Base-by-base conservation (phyloP, 2,888 invertebrate species). In the Tachina fera region DNA sequence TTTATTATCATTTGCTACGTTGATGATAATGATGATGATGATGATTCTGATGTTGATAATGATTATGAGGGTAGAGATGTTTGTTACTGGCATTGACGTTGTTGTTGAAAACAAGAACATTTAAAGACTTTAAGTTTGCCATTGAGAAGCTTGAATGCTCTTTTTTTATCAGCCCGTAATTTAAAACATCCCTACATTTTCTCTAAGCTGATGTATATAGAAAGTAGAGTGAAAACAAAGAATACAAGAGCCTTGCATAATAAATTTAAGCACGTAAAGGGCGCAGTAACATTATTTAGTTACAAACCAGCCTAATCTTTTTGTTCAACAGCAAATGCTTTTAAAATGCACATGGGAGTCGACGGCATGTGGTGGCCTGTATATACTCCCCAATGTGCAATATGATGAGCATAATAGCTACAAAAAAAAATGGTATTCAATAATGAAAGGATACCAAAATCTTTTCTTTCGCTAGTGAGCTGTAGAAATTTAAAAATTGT, bases 201-300 rank as follows among this genome's bases (percentile, higher is more conserved):
- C 71, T 63, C 19, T 45, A 56, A 47, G 63, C 58, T 65, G 65
- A 75, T 77, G 60, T 31, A 31, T 6, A 78, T 79, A 19, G 68
- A 63, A 58, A 13, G 49, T 14, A 72, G 31, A 45, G 31, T 14
- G 65, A 41, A 75, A 61, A 47, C 45, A 22, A 9, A 71, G 65
- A 58, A 47, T n/a, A 22, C 16, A 71, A 19, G 10, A 43, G 45
- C 53, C 68, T 31, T 45, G 65, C 71, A 83, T 79, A 83, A 86
- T 61, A 68, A 72, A 80, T 86, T 72, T 80, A 72, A 79, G 51
- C 83, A 86, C 83, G 83, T 86, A 83, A 83, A 83, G 76, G 61
- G 61, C 22, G 71, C 83, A 86, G 56, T 76, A 83, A 80, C 60
- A 49, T 19, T 58, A 70, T 67, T 74, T 67, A 58, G 60, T 45